phyloP scores from a whole-genome alignment of 2,797 vertebrate genomes.

The Poeciliopsis infans region DNA sequence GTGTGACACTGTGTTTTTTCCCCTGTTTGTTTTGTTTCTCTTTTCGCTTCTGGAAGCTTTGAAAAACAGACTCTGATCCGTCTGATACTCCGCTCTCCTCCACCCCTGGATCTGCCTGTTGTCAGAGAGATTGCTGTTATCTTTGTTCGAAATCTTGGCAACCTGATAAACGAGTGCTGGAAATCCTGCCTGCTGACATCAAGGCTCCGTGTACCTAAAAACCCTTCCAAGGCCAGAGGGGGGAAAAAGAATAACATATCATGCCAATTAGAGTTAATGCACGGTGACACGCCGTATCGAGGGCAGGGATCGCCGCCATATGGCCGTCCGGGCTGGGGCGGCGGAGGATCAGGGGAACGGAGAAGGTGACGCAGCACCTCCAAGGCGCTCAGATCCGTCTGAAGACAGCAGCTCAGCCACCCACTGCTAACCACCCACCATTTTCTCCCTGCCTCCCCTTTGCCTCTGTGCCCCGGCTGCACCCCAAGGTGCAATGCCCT shows the following conservation, averaged over 20 bases:
- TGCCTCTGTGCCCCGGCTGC: slow-evolving; percentile 50
- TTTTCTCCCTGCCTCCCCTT: slow-evolving; percentile 19
- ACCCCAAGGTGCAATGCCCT: slow-evolving; percentile 67
- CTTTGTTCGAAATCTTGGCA: slow-evolving; percentile 74
- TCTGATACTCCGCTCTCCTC: slow-evolving; percentile 64
- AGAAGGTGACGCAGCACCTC: slow-evolving; percentile 56
- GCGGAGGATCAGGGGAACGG: slow-evolving; percentile 31
- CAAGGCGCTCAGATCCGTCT: slow-evolving; percentile 42
- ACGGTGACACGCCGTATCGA: slow-evolving; percentile 78
- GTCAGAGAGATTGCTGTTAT: slow-evolving; percentile 74
- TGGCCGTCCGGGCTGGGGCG: slow-evolving; percentile 70
- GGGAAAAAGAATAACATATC: slow-evolving; percentile 77
- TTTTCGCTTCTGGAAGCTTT: slow-evolving; percentile 52
- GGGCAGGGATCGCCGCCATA: slow-evolving; percentile 81
- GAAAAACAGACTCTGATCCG: slow-evolving; percentile 45
- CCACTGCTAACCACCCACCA: slow-evolving; percentile 34
- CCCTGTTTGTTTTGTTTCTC: neutral
- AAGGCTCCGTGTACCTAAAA: slow-evolving; percentile 74
- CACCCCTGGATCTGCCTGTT: slow-evolving; percentile 59
- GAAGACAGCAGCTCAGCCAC: slow-evolving; percentile 31
- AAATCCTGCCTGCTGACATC: slow-evolving; percentile 71
- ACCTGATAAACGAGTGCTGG: slow-evolving; percentile 71
- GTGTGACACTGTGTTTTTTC: neutral
- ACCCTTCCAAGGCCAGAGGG: slow-evolving; percentile 66
- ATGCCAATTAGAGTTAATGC: slow-evolving; percentile 84